Base-by-base conservation (phyloP, 2,888 invertebrate genomes). In the Caenorhabditis sp. region DNA sequence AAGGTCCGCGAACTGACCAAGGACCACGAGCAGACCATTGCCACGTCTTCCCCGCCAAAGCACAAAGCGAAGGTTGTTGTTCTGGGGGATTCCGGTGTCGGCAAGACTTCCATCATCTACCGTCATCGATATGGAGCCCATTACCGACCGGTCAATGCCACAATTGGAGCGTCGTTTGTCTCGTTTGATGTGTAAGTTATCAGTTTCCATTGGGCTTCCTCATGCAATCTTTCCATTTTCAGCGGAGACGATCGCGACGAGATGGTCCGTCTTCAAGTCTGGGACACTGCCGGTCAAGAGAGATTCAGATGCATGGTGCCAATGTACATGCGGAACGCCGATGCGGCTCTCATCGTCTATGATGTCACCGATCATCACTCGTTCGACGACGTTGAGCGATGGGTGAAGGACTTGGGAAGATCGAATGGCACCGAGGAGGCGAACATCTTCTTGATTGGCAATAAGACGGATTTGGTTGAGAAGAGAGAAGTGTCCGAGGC, bases 211-310 rank as follows among this genome's bases (percentile, higher is more conserved):
- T n/a, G n/a, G n/a, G n/a, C n/a, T n/a, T n/a, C n/a, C n/a, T n/a
- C n/a, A n/a, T n/a, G n/a, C n/a, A n/a, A n/a, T n/a, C n/a, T n/a
- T n/a, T n/a, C n/a, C n/a, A n/a, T n/a, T n/a, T 85, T 79, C 65
- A 86, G 86, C 40, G 70, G 68, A 18, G 32, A 60, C 1, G 85
- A 77, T n/a, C 47, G 56, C 24, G 77, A 71, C n/a, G 85, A 80
- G 2, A 58, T 69, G 40, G 61, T 81, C 61, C 80, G 68, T 24
- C 71, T 88, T 6, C 88, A 88, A 80, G 80, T 88, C 5, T 89
- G 89, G 89, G 89, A 89, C 67, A 89, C 89, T n/a, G 88, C 89
- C 53, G 88, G 88, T 4, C 89, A 89, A 64, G 89, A 89, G 70
- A 68, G 89, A 24, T 89, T 88, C 60, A 83, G 87, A 32, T 88